phyloP scores from a whole-genome alignment of 2,113 vertebrate species.

The Donacobius atricapilla region DNA sequence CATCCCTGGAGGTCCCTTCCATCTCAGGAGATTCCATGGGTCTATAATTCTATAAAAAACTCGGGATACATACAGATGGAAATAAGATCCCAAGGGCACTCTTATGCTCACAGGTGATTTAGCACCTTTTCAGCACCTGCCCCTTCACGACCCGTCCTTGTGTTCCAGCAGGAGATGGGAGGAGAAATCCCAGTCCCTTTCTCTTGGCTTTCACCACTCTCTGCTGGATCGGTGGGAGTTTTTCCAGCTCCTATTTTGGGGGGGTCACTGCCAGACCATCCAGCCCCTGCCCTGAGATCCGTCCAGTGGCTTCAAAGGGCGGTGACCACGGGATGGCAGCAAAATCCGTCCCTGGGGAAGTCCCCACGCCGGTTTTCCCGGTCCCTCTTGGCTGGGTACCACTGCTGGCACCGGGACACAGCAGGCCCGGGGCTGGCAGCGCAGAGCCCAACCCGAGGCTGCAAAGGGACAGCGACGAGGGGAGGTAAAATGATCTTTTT shows the following conservation, averaged over 20 bases:
- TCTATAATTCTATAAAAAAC: not conserved
- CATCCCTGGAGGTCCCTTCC: not conserved
- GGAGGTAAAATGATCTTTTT: not conserved
- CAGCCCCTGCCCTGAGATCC: not conserved
- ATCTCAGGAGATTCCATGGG: not conserved
- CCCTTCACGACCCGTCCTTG: not conserved
- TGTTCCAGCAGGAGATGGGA: not conserved
- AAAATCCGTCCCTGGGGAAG: not conserved
- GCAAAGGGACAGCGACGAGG: not conserved
- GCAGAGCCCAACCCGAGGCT: not conserved
- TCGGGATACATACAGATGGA: not conserved
- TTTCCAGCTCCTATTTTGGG: not conserved
- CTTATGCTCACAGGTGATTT: not conserved
- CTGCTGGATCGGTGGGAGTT: accelerated
- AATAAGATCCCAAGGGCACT: not conserved
- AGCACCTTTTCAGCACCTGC: not conserved
- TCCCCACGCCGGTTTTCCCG: not conserved
- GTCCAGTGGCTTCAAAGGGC: not conserved
- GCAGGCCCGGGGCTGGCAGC: not conserved
- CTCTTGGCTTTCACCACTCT: not conserved
- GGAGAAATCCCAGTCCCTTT: not conserved
- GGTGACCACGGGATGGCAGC: not conserved
- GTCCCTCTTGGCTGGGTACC: too few relatives aligned
- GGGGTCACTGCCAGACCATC: not conserved
- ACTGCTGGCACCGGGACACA: not conserved